Conservation (phyloP, 2,888 invertebrate species). For the Thera britannica region DNA sequence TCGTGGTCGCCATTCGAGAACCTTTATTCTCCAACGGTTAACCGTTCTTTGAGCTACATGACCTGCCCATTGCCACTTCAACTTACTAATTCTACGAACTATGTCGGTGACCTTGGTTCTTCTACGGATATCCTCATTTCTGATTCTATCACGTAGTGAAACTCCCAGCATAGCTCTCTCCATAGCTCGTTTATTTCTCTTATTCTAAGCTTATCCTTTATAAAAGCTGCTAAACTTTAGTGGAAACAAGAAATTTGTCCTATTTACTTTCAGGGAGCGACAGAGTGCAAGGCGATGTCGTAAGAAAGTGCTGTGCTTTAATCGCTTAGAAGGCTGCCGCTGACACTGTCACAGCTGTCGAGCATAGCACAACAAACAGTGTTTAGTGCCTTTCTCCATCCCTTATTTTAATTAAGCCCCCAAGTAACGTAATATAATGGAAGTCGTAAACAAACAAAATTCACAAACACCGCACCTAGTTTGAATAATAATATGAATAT, state of each 20-base stretch:
- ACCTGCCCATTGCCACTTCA: too few relatives aligned
- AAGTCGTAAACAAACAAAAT: constrained; percentile 57
- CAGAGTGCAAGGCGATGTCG: constrained; percentile 9
- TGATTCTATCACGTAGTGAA: too few relatives aligned
- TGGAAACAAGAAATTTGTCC: not conserved
- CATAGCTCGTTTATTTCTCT: too few relatives aligned
- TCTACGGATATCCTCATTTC: too few relatives aligned
- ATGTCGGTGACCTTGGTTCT: too few relatives aligned
- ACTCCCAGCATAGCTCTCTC: too few relatives aligned
- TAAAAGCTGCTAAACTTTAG: not conserved
- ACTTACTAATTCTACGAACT: too few relatives aligned
- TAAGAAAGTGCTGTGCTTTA: constrained; percentile 17
- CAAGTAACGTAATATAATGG: constrained; percentile 56
- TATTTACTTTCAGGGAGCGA: not conserved
- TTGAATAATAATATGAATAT: constrained; percentile 46
- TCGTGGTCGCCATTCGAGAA: too few relatives aligned
- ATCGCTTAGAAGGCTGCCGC: constrained; percentile 28
- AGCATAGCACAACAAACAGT: constrained; percentile 52
- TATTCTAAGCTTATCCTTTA: too few relatives aligned
- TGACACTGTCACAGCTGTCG: constrained; percentile 56
- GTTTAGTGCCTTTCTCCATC: constrained; percentile 45
- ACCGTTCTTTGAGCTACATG: too few relatives aligned
- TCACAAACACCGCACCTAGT: constrained; percentile 43
- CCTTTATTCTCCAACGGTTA: too few relatives aligned
- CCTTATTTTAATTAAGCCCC: constrained; percentile 62